Evolutionary conservation across 2,888 invertebrate genomes (phyloP), one percentile per base, ranked within the genome.

Genomic region (Drosophila cyrtoloma): DNA sequence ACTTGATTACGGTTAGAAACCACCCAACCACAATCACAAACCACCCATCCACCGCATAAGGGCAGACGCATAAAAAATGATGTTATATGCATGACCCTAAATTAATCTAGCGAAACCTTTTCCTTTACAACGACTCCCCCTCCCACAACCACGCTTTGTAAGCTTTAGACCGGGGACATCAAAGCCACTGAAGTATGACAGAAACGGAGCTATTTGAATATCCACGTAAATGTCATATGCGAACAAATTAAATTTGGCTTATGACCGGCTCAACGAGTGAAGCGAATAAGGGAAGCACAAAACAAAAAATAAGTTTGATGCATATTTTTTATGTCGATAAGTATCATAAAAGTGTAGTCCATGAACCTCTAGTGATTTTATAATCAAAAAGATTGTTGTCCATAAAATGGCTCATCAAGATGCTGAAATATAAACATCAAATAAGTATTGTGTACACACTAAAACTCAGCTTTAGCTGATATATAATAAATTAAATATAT

Each of bases 31-130:
- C 66, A 57, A 55, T 42, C 60, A 56, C 26, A 52, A 32, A 28
- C 55, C 71, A 62, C 42, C 55, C 71, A 64, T 22, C 56, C 19
- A 52, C 10, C 39, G 30, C 35, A 72, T 55, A 52, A 62, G 57
- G 64, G n/a, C 66, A 71, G 67, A 28, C 60, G 68, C 65, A 91
- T 89, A 89, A 81, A 87, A 88, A 89, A 89, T 85, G 64, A 90
- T 88, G 78, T 82, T 87, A 92, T 92, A 92, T 90, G 89, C 92
- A 82, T 91, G 91, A 92, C 91, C 91, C 88, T 82, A 91, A 91
- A 91, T 91, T 92, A 91, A 91, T 91, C 92, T 91, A 91, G 86
- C 92, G 92, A 90, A 91, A 90, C 92, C 89, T 86, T 86, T 81
- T 64, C 68, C 74, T 66, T 71, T 53, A 52, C 67, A 67, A 77